phyloP scores from a whole-genome alignment of 1,140 invertebrate genomes.

The Sitodiplosis mosellana region DNA sequence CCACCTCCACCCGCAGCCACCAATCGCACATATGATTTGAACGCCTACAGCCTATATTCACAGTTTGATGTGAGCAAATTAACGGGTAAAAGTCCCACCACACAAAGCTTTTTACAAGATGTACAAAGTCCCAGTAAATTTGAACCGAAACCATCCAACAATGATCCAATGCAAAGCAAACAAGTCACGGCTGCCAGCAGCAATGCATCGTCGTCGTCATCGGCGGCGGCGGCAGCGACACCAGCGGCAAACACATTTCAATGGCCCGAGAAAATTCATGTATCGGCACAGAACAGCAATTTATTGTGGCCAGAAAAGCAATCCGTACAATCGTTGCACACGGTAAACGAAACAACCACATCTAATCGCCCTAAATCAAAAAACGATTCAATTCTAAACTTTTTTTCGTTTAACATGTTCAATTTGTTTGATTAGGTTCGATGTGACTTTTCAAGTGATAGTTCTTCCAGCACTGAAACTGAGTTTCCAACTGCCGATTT shows the following conservation, averaged over 20 bases:
- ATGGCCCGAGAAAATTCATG: conserved; percentile 25
- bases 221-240: neutral
- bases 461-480: conserved; percentile 16
- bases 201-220: neutral
- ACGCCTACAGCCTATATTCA: neutral
- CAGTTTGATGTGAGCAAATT: conserved; percentile 25
- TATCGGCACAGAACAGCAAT: conserved; percentile 20
- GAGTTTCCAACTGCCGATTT: conserved; percentile 21
- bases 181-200: neutral
- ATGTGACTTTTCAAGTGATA: conserved; percentile 14
- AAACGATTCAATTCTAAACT: neutral
- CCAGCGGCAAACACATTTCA: conserved; percentile 11
- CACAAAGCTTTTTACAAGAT: conserved; percentile 15
- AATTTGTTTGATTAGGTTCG: neutral
- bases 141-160: neutral
- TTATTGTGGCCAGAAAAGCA: conserved; percentile 18
- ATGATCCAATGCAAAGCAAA: neutral
- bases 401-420: neutral
- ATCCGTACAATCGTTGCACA: neutral
- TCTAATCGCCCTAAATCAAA: neutral
- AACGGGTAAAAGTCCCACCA: conserved; percentile 26
- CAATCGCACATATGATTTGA: neutral
- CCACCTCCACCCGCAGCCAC: too few species aligned
- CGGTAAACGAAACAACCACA: conserved; percentile 1
- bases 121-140: neutral